Evolutionary conservation across 2,113 vertebrate species (phyloP).

Genomic region (Thamnophis sirtalis): DNA sequence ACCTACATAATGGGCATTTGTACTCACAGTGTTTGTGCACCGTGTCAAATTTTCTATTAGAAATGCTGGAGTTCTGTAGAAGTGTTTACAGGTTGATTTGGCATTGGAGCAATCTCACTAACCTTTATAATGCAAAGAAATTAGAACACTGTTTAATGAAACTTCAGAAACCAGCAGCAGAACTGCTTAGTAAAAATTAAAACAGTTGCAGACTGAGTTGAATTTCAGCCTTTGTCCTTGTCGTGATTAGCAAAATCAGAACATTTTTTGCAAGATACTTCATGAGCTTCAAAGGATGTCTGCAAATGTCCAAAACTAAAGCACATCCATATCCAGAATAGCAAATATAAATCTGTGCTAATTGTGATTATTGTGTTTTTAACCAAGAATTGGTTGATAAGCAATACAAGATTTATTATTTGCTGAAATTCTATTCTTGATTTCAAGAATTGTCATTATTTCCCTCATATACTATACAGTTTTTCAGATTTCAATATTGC

Average conservation of each 20-base stretch:
- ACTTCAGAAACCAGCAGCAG: neutral
- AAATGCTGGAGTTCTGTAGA: neutral
- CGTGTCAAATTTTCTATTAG: neutral
- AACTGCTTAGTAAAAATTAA: neutral
- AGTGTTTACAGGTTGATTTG: neutral
- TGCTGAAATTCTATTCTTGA: neutral
- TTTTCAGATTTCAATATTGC: neutral
- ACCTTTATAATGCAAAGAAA: neutral
- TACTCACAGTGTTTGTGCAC: neutral
- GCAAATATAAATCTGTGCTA: neutral
- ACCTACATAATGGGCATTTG: neutral
- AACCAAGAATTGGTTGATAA: neutral
- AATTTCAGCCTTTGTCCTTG: neutral
- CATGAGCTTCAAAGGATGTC: neutral
- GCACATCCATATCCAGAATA: neutral
- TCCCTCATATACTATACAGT: neutral
- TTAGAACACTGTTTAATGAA: neutral
- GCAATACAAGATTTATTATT: neutral
- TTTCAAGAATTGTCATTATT: neutral
- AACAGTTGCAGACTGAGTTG: neutral
- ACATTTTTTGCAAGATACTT: neutral
- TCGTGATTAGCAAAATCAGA: neutral
- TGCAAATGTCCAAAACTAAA: neutral
- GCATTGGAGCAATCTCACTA: neutral
- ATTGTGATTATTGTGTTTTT: neutral